phyloP scores from a whole-genome alignment of 2,113 vertebrate genomes.

The Callocephalon fimbriatum region DNA sequence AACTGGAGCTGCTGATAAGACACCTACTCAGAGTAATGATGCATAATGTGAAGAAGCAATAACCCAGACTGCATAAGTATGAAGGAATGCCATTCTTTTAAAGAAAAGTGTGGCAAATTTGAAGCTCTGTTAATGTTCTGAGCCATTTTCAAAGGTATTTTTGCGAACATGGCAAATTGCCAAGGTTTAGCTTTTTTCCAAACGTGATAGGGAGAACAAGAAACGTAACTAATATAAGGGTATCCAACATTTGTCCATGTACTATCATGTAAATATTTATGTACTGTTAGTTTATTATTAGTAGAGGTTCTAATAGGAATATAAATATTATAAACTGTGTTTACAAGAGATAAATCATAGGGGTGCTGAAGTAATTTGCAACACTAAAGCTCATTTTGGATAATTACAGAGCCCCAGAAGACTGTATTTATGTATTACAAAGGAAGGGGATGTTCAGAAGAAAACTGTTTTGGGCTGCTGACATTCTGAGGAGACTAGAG shows the following conservation, averaged over 20 bases:
- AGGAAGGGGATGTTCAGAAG: constrained; percentile 65
- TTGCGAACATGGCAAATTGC: constrained; percentile 46
- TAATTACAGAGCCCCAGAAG: constrained; percentile 79
- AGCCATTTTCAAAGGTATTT: constrained; percentile 73
- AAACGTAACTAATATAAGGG: constrained; percentile 37
- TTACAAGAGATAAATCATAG: constrained; percentile 79
- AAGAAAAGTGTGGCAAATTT: constrained; percentile 68
- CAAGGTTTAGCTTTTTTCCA: constrained; percentile 43
- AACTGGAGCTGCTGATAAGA: constrained; percentile 83
- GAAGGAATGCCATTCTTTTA: constrained; percentile 72
- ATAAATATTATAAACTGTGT: constrained; percentile 78
- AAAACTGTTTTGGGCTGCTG: constrained; percentile 66
- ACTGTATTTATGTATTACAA: constrained; percentile 74
- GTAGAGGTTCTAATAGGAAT: constrained; percentile 69
- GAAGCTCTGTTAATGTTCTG: constrained; percentile 61
- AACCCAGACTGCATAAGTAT: constrained; percentile 67
- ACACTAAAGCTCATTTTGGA: constrained; percentile 75
- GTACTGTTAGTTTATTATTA: constrained; percentile 63
- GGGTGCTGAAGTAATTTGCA: constrained; percentile 74
- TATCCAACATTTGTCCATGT: constrained; percentile 55
- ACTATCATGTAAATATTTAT: constrained; percentile 71
- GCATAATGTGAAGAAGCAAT: constrained; percentile 78
- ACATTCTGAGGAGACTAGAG: constrained; percentile 50
- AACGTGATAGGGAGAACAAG: constrained; percentile 27
- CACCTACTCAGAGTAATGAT: constrained; percentile 80